Base-by-base conservation (phyloP, 2,888 invertebrate genomes). In the Lymantria monacha region DNA sequence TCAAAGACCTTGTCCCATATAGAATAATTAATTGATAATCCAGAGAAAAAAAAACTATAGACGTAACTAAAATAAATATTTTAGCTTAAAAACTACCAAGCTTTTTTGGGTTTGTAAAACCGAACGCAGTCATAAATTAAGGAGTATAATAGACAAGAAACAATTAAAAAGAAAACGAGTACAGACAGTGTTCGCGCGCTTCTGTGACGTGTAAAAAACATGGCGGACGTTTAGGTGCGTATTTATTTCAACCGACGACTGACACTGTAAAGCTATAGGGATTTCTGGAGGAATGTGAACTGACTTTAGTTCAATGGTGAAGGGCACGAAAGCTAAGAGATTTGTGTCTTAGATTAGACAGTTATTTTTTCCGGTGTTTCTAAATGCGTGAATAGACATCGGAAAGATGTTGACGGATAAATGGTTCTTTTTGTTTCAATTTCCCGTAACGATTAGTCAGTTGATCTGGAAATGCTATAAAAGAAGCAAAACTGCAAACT, bases 201-300 rank as follows among this genome's bases (percentile, higher is more conserved):
- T 45, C n/a, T 48, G 30, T 48, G 51, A 51, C 44, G 54, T 48
- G 48, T 55, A 48, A 52, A 42, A 61, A 59, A 59, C 40, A 64
- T 62, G 57, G 53, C 55, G 46, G 37, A 22, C 42, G 12, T 48
- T 46, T 30, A 30, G 49, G 38, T 46, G 22, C 33, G 7, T 59
- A 59, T 65, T 60, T 65, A 58, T 60, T 55, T 56, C 42, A 51
- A 42, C 38, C 46, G 63, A 55, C 57, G 63, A 66, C 56, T 59
- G 66, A 66, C 61, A 61, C 49, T 54, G 56, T 55, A 61, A 63
- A 63, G 61, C 56, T 53, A 59, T 64, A 46, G 48, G 15, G 46
- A 42, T 46, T 46, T 41, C 40, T 37, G 30, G 37, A 46, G 50
- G 49, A 52, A 51, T 61, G 43, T 50, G 30, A 42, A 41, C 30